phyloP scores from a whole-genome alignment of 2,888 invertebrate species.

The Chrysotoxum bicinctum region DNA sequence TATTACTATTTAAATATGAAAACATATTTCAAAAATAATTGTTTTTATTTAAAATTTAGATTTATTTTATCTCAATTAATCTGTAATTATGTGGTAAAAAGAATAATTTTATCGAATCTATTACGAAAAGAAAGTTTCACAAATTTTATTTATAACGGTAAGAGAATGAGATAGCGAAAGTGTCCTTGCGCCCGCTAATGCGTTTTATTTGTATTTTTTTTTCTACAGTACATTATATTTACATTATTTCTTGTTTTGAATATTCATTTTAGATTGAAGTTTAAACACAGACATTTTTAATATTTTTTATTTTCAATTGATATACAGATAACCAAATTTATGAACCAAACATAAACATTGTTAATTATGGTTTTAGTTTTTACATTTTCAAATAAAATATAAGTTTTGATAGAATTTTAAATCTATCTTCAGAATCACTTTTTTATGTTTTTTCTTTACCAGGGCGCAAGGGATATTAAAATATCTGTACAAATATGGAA shows the following conservation, averaged over 20 bases:
- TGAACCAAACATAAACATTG: background rate
- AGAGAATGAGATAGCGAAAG: constrained; percentile 68
- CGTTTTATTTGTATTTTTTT: constrained; percentile 37
- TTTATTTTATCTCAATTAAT: constrained; percentile 26
- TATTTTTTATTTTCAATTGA: background rate
- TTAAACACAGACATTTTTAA: background rate
- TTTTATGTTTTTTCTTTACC: background rate
- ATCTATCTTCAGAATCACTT: constrained; percentile 3
- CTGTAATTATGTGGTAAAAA: background rate
- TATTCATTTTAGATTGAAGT: background rate
- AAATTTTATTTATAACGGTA: constrained; percentile 57
- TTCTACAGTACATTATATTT: background rate
- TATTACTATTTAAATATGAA: constrained; percentile 5
- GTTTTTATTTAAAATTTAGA: constrained; percentile 39
- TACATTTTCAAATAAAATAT: constrained; percentile 7
- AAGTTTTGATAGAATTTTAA: background rate
- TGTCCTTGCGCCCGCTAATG: constrained; percentile 68
- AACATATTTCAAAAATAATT: constrained; percentile 23
- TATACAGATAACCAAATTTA: background rate
- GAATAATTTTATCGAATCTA: constrained; percentile 1
- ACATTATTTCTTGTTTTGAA: background rate
- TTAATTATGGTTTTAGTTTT: background rate
- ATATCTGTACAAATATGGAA: constrained; percentile 31
- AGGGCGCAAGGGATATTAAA: constrained; percentile 64
- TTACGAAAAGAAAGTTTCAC: constrained; percentile 14